These are phyloP conservation scores for Rhegmatorhina hoffmannsi DNA, from an alignment of 2,113 vertebrate genomes.

Conservation along the genomic window DNA sequence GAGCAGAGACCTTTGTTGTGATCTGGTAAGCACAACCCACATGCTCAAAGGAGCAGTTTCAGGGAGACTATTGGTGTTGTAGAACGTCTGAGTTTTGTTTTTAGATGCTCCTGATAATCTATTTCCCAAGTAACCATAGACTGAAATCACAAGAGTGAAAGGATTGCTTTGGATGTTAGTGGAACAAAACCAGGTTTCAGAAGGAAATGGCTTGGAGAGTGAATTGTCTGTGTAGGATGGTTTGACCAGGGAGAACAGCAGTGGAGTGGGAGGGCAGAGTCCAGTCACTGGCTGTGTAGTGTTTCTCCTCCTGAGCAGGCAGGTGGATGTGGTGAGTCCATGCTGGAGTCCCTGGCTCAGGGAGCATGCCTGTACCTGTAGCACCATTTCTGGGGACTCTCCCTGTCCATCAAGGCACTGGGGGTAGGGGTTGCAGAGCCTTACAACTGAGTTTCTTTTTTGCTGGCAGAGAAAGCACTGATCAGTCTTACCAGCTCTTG, in stretches of 20 bases:
- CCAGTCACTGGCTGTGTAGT: rapidly evolving
- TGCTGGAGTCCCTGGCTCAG: background rate
- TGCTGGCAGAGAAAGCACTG: conserved; percentile 88
- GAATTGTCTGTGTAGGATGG: background rate
- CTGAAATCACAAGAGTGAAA: background rate
- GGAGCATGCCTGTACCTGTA: background rate
- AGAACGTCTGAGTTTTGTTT: background rate
- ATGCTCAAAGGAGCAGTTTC: background rate
- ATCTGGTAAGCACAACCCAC: background rate
- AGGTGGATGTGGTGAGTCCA: background rate
- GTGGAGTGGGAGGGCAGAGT: background rate
- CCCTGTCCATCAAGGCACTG: background rate
- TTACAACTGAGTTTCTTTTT: background rate
- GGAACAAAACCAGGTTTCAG: background rate
- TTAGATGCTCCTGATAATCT: background rate
- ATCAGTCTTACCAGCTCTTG: conserved; percentile 96
- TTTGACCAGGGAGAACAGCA: background rate
- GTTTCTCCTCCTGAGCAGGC: background rate
- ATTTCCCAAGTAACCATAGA: background rate
- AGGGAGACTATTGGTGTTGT: background rate
- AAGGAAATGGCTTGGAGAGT: background rate
- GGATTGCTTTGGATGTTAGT: background rate
- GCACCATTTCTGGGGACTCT: background rate
- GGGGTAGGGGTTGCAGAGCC: background rate
- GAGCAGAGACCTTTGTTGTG: background rate